phyloP scores from a whole-genome alignment of 2,113 vertebrate genomes.

The Naja naja region DNA sequence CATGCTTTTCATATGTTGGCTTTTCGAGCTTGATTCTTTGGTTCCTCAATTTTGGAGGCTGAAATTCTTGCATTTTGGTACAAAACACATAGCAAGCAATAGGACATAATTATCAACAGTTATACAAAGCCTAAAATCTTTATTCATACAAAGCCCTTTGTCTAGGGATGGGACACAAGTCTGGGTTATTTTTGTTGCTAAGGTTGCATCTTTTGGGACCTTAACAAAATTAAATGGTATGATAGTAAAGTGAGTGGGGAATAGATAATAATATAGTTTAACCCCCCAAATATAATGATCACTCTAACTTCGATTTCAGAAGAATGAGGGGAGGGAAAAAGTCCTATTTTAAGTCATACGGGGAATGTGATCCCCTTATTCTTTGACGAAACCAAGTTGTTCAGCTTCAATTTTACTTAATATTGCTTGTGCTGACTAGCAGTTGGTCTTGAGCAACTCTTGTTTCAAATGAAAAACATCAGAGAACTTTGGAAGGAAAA shows the following conservation, averaged over 20 bases:
- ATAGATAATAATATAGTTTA: not conserved
- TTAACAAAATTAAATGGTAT: not conserved
- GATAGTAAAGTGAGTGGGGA: not conserved
- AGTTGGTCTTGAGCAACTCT: not conserved
- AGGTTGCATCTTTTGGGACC: not conserved
- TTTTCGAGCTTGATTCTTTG: accelerated
- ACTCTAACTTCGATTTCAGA: not conserved
- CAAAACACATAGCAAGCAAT: not conserved
- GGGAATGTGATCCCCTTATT: not conserved
- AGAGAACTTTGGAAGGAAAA: not conserved
- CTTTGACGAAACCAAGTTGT: not conserved
- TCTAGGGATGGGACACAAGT: not conserved
- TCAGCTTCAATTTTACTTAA: not conserved
- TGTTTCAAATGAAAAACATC: not conserved
- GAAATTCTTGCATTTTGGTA: not conserved
- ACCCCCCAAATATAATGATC: not conserved
- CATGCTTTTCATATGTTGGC: not conserved
- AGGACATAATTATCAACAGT: not conserved
- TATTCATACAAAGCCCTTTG: not conserved
- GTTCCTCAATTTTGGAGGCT: not conserved
- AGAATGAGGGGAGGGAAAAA: not conserved
- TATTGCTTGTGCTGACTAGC: not conserved
- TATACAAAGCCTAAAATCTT: not conserved
- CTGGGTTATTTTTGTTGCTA: not conserved
- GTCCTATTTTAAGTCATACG: not conserved